phyloP scores from a whole-genome alignment of 2,797 vertebrate species.

The Nothura maculosa region DNA sequence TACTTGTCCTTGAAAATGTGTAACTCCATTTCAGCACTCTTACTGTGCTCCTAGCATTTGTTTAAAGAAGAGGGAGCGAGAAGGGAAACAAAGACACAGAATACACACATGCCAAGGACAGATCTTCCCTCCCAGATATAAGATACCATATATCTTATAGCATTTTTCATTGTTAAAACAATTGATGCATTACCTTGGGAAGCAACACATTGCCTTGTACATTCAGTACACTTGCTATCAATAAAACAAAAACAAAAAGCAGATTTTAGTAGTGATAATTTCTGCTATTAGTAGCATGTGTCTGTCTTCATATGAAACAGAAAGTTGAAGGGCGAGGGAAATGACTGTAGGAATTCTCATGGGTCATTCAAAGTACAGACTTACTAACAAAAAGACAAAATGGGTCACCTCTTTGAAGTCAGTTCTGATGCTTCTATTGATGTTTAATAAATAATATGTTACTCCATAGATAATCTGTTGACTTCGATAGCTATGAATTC shows the following conservation, averaged over 20 bases:
- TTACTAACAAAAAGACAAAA: neutral
- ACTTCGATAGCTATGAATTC: neutral
- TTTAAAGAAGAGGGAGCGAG: neutral
- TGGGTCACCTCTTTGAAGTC: neutral
- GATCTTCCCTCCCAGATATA: neutral
- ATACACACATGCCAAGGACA: neutral
- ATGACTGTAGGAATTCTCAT: neutral
- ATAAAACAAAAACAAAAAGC: neutral
- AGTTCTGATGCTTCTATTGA: neutral
- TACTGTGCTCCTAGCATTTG: neutral
- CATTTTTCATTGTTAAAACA: neutral
- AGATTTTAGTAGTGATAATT: neutral
- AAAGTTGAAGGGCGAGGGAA: constrained; percentile 8
- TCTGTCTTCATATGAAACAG: neutral
- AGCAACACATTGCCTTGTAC: neutral
- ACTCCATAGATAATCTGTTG: neutral
- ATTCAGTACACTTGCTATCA: neutral
- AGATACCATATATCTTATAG: neutral
- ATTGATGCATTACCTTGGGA: neutral
- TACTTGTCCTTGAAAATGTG: constrained; percentile 8
- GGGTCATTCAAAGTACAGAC: neutral
- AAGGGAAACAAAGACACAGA: neutral
- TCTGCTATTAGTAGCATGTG: neutral
- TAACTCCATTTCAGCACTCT: neutral
- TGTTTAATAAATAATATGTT: neutral